A percentile compares a stretch with the other conserved stretches of the same genome.
Evolutionary conservation across 1,140 invertebrate genomes (phyloP).

Genomic region (Aplysia californica): DNA sequence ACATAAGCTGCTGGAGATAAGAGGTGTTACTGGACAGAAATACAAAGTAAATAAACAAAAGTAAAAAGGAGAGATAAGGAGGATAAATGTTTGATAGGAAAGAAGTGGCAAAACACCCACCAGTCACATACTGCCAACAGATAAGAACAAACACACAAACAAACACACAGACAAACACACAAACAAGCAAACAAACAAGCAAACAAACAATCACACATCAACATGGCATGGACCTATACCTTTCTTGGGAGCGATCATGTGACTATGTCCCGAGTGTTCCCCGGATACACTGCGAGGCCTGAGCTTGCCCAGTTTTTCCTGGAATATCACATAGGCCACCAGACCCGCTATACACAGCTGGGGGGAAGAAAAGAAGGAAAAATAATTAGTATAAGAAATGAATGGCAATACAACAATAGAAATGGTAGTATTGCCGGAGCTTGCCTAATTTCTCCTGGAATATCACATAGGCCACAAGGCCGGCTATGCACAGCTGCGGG

Average conservation of each 20-base stretch:
- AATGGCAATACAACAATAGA: too few species aligned
- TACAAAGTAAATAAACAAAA: too few species aligned
- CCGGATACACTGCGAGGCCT: constrained; percentile 15
- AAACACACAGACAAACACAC: neutral
- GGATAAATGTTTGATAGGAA: too few species aligned
- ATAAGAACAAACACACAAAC: too few species aligned
- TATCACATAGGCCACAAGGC: constrained; percentile 32
- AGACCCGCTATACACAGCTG: constrained; percentile 31
- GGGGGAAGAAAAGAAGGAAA: neutral
- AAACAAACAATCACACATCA: neutral
- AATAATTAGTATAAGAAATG: too few species aligned
- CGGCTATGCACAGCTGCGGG: constrained; percentile 32
- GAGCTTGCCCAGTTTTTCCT: constrained; percentile 29
- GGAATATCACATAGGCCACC: constrained; percentile 32
- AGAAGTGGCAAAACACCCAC: too few species aligned
- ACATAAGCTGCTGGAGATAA: too few species aligned
- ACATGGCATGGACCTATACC: too few species aligned
- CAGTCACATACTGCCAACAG: too few species aligned
- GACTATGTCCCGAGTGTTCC: neutral
- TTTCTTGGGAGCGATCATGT: neutral
- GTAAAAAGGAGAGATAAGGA: too few species aligned
- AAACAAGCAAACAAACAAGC: neutral
- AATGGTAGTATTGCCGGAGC: too few species aligned
- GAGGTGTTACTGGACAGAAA: too few species aligned
- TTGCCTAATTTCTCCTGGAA: constrained; percentile 30